A percentile compares a stretch with the other conserved stretches of the same genome.
Evolutionary conservation across 2,888 invertebrate species (phyloP).

Genomic region (Rhagonycha lutea): DNA sequence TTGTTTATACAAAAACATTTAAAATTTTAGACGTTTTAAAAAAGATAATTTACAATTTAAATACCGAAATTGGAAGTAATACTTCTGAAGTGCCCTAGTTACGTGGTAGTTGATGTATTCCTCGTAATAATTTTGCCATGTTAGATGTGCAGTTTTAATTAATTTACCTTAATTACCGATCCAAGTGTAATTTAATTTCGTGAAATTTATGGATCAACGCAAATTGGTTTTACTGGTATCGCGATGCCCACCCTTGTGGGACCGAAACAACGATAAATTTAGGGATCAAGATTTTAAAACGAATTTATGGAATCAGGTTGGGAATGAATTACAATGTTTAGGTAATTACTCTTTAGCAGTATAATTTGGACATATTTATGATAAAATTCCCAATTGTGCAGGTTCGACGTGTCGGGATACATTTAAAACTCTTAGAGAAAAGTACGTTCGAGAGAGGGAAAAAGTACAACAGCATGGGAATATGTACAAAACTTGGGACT

Average conservation of each 20-base stretch:
- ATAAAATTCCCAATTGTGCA: constrained; percentile 20
- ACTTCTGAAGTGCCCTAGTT: not conserved
- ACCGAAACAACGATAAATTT: constrained; percentile 39
- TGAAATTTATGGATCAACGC: constrained; percentile 25
- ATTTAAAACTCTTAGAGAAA: constrained; percentile 43
- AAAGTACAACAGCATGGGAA: constrained; percentile 36
- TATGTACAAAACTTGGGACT: constrained; percentile 38
- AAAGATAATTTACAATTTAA: not conserved
- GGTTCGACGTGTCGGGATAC: constrained; percentile 39
- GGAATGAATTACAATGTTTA: constrained; percentile 33
- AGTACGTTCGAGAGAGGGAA: constrained; percentile 42
- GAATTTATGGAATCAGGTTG: constrained; percentile 39
- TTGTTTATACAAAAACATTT: not conserved
- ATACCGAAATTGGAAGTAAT: not conserved
- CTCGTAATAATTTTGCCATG: not conserved
- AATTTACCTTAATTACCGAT: not conserved
- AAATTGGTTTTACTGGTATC: constrained; percentile 36
- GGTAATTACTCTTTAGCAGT: constrained; percentile 31
- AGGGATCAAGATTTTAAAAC: constrained; percentile 41
- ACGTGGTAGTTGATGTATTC: not conserved
- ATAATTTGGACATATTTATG: not conserved
- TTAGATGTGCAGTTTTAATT: not conserved
- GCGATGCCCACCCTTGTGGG: constrained; percentile 42
- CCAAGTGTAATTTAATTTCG: not conserved
- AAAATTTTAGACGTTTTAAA: not conserved